Percentiles rank a stretch among this genome's conserved stretches.
Conservation (phyloP, 2,888 invertebrate genomes). For the Eumerus sabulonum region DNA sequence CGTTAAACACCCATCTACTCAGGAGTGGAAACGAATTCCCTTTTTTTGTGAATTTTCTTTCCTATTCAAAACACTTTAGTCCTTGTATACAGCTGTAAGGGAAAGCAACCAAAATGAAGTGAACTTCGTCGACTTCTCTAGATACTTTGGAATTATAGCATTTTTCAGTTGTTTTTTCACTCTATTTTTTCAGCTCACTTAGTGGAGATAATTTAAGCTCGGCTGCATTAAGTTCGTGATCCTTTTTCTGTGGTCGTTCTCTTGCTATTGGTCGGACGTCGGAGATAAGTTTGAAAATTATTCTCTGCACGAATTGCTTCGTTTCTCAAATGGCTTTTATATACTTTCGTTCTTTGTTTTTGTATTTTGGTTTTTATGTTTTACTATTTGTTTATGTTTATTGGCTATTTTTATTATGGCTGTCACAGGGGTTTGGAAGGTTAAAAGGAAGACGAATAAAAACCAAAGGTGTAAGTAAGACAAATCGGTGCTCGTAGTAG, state of each 20-base stretch:
- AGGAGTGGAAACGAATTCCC: no score
- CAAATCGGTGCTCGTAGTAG: slow-evolving; percentile 22
- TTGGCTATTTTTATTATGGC: slow-evolving; percentile 6
- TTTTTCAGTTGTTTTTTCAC: not conserved
- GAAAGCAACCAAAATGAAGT: slow-evolving; percentile 1
- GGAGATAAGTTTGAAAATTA: slow-evolving; percentile 33
- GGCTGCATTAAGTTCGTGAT: slow-evolving; percentile 23
- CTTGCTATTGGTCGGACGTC: not conserved
- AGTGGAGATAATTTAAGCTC: slow-evolving; percentile 28
- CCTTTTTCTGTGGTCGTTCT: slow-evolving; percentile 4
- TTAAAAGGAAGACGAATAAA: not conserved
- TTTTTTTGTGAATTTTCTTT: slow-evolving; percentile 17
- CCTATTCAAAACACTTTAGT: slow-evolving; percentile 18
- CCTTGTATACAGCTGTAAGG: slow-evolving; percentile 9
- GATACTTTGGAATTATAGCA: not conserved
- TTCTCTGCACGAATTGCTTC: slow-evolving; percentile 37
- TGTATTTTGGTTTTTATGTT: slow-evolving; percentile 11
- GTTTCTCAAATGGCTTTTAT: slow-evolving; percentile 27
- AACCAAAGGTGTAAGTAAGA: slow-evolving; percentile 9
- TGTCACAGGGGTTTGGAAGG: not conserved
- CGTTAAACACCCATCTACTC: no score
- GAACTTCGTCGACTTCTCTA: no score
- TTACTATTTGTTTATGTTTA: slow-evolving; percentile 1
- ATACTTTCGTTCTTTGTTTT: no score
- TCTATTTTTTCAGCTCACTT: not conserved